Evolutionary conservation across 1,140 invertebrate genomes (phyloP), one percentile per base, ranked within the genome.

Genomic region (Penaeus indicus): DNA sequence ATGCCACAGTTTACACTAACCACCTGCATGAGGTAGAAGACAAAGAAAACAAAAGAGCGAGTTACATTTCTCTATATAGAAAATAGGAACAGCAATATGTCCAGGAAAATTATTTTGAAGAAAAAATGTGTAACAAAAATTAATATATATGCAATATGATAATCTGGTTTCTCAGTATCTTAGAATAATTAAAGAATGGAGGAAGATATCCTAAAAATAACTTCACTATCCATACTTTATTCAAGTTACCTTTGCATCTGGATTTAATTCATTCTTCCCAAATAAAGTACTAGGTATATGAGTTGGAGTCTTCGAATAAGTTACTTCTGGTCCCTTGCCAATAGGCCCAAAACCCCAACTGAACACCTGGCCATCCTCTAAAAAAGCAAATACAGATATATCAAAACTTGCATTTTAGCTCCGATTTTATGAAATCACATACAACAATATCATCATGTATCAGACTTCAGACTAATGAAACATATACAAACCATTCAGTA

Each of bases 331-430:
- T 0, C 98, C 98, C 72, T 96, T 94, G 0, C 98, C 98, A 69
- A 99, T 93, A 90, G 98, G 95, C 77, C 98, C 98, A 93, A 95
- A 98, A 18, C 98, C 98, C 98, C 98, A 99, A 1, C 96, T 95
- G 93, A 95, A 99, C 0, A 98, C 96, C 64, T 97, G 93, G 18
- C 97, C 97, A 90, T 94, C 92, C 90, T 96, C 97, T 96, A 93
- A 88, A 92, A 87, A 82, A 78, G 86, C 38, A 91, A 91, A 91
- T 85, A 91, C 84, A 67, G 82, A 80, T n/a, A 62, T 67, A 72
- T 60, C 22, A 21, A 86, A 61, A 11, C 61, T 27, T 85, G 91
- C 92, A 92, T 91, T 67, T 86, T 72, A 75, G 54, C 54, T 82
- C 72, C n/a, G 62, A 77, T 78, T 90, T 47, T 72, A 38, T 87